Evolutionary conservation across 2,797 vertebrate genomes (phyloP), one percentile per base, ranked within the genome.

Genomic region (Masticophis lateralis): DNA sequence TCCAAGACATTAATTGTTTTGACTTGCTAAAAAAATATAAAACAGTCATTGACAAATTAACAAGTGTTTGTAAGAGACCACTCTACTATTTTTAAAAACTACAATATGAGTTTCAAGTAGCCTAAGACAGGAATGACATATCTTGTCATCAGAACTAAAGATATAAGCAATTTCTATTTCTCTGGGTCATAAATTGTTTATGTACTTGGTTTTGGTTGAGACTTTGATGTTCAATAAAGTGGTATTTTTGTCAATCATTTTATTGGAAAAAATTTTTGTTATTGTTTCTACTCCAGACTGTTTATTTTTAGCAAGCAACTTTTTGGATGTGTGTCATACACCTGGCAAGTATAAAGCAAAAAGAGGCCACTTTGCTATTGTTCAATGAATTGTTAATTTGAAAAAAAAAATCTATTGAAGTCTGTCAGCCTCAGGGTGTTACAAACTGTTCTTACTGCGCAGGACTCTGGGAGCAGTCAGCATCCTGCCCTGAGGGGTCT

Each of bases 21-120:
- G 96, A 95, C 96, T 93, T 95, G 92, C 92, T 95, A 94, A 96
- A 94, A 97, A 92, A 63, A 47, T 95, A 87, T 95, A 94, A 97
- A 96, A 96, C 95, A 96, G 96, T 96, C 93, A 92, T 0, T 93
- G 96, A 94, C 94, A 95, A 93, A 92, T 96, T 95, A 91, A 27
- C 94, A 91, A 91, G 91, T 92, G 91, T 92, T 91, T 93, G 88
- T 61, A 90, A 92, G 94, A 79, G 93, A 95, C 95, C 0, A 2
- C 86, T 96, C 32, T 8, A 88, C 88, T 25, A 92, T 92, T 79
- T 79, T 86, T 95, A 66, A 93, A 95, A 92, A 55, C 16, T 93
- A 90, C 86, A 95, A 88, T 95, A 63, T 93, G 92, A 90, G 96
- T 95, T 92, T 94, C 0, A 0, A 96, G 66, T 95, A 92, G 95